These are phyloP conservation scores for Datnioides undecimradiatus DNA, from an alignment of 2,113 vertebrate species.

Conservation along the genomic window DNA sequence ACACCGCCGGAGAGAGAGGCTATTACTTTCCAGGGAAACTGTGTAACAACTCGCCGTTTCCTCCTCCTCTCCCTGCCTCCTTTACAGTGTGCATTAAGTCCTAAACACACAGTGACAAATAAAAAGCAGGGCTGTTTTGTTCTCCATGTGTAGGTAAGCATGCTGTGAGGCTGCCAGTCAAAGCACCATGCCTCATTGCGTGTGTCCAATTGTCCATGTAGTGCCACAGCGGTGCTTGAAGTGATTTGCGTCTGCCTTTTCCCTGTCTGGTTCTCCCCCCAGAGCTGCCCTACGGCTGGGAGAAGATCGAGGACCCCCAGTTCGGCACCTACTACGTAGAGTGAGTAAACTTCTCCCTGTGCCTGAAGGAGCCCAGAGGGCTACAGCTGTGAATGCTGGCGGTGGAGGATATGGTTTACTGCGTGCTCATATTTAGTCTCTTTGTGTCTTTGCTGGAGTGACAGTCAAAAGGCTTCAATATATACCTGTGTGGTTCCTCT, in stretches of 20 bases:
- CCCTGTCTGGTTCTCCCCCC: conserved; percentile 8
- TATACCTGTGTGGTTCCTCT: not conserved
- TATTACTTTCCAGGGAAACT: conserved; percentile 53
- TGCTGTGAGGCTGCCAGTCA: conserved; percentile 46
- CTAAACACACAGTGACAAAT: conserved; percentile 44
- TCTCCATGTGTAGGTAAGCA: conserved; percentile 31
- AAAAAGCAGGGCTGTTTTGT: conserved; percentile 34
- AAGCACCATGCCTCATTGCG: conserved; percentile 29
- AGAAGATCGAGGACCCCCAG: conserved; percentile 98
- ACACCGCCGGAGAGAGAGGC: conserved; percentile 44
- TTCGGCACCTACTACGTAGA: conserved; percentile 97
- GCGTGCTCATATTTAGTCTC: not conserved
- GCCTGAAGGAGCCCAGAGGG: conserved; percentile 11
- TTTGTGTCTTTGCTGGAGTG: conserved; percentile 11
- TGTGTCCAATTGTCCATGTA: conserved; percentile 54
- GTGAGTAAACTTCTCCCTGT: conserved; percentile 86
- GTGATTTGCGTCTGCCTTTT: conserved; percentile 45
- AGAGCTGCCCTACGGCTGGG: conserved; percentile 99
- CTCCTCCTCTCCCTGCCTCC: conserved; percentile 9
- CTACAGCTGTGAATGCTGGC: conserved; percentile 7
- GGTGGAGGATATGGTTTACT: not conserved
- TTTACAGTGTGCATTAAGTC: conserved; percentile 28
- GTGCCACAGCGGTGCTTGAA: conserved; percentile 23
- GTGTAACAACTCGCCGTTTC: conserved; percentile 28
- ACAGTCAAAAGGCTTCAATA: not conserved